Evolutionary conservation across 2,113 vertebrate genomes (phyloP).

Genomic region (Psilopogon haemacephalus): DNA sequence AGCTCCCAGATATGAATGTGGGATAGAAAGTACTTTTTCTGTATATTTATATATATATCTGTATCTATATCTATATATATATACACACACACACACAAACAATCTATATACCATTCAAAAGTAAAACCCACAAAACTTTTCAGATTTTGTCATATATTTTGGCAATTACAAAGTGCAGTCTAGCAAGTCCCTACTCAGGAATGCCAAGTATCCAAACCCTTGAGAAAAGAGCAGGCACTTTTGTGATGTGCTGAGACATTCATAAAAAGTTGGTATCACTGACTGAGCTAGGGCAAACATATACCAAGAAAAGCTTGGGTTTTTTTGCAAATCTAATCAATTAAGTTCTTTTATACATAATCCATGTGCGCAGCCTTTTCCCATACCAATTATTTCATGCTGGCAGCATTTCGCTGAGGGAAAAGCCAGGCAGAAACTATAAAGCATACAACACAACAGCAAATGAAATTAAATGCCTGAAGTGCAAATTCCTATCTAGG

Average conservation of each 20-base stretch:
- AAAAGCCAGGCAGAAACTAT: constrained; percentile 22
- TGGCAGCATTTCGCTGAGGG: not conserved
- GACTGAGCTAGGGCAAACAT: not conserved
- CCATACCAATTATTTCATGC: constrained; percentile 59
- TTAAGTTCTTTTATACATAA: constrained; percentile 43
- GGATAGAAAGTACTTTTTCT: too few relatives aligned
- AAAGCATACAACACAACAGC: constrained; percentile 43
- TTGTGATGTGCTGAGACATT: not conserved
- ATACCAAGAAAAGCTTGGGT: not conserved
- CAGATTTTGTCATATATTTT: not conserved
- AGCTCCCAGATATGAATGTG: not conserved
- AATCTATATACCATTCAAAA: not conserved
- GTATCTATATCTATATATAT: too few relatives aligned
- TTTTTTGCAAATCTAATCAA: constrained; percentile 36
- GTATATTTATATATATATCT: too few relatives aligned
- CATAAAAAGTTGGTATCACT: not conserved
- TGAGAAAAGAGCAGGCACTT: not conserved
- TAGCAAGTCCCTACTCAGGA: not conserved
- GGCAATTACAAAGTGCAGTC: not conserved
- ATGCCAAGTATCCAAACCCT: not conserved
- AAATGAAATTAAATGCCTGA: constrained; percentile 58
- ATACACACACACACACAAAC: too few relatives aligned
- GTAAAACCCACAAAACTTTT: not conserved
- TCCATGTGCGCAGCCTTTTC: constrained; percentile 36
- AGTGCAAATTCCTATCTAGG: constrained; percentile 48